Evolutionary conservation across 37 sponge, comb jelly and placozoan genomes (phyloP).

Genomic region (Theonella swinhoei): DNA sequence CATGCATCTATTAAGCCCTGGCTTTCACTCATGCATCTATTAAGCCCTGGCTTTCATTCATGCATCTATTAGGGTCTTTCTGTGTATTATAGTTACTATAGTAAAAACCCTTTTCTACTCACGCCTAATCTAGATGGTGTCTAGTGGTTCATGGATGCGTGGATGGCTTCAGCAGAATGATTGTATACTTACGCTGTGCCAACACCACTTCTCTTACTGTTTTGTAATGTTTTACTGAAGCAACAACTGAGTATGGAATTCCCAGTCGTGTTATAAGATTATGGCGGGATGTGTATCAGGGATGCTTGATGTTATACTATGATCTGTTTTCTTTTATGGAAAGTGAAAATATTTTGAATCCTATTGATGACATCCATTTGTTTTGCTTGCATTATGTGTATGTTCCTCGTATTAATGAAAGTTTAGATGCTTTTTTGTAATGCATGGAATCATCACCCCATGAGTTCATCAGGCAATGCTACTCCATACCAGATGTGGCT

Average conservation of each 20-base stretch:
- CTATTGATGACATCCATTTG: slow-evolving; percentile 37
- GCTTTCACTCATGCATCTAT: too few relatives aligned
- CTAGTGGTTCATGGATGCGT: slow-evolving; percentile 61
- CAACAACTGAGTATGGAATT: slow-evolving; percentile 30
- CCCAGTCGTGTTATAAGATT: slow-evolving; percentile 56
- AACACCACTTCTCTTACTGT: slow-evolving; percentile 49
- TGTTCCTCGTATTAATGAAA: too few relatives aligned
- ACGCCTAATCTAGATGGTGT: slow-evolving; percentile 53
- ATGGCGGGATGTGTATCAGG: slow-evolving; percentile 57
- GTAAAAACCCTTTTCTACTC: too few relatives aligned
- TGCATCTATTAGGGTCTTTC: too few relatives aligned
- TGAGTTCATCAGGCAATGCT: not conserved
- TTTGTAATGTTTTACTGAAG: slow-evolving; percentile 15
- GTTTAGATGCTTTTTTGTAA: too few relatives aligned
- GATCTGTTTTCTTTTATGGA: slow-evolving; percentile 31
- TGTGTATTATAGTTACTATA: too few relatives aligned
- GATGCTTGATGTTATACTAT: slow-evolving; percentile 26
- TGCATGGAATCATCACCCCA: slow-evolving; percentile 35
- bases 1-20: too few relatives aligned
- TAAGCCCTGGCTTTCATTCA: too few relatives aligned
- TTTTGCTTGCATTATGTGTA: too few relatives aligned
- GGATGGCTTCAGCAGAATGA: slow-evolving; percentile 54
- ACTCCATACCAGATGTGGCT: slow-evolving; percentile 36
- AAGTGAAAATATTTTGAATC: slow-evolving; percentile 20
- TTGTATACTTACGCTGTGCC: slow-evolving; percentile 27